Percentiles rank a stretch among this genome's conserved stretches.
phyloP scores from a whole-genome alignment of 2,797 vertebrate genomes.

The Parauchenoglanis ngamensis region DNA sequence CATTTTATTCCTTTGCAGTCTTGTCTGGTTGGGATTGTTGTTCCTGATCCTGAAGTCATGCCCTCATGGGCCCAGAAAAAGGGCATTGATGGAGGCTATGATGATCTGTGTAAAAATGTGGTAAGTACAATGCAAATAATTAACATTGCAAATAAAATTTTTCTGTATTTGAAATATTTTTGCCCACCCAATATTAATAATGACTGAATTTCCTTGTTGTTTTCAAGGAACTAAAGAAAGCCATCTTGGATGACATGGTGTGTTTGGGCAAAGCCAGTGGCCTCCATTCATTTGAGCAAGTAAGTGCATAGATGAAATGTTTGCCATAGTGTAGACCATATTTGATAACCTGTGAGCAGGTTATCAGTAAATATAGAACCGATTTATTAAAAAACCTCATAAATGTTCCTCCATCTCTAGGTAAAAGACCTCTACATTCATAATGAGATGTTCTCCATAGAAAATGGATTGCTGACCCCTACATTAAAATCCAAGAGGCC shows the following conservation, averaged over 20 bases:
- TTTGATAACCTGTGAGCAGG: neutral
- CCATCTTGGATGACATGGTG: conserved; percentile 92
- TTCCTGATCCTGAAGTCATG: conserved; percentile 91
- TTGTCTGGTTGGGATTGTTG: conserved; percentile 93
- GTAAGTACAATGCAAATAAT: conserved; percentile 67
- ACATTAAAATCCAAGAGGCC: conserved; percentile 94
- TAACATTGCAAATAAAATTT: neutral
- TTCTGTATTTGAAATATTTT: neutral
- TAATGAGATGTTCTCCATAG: conserved; percentile 91
- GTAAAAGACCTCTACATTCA: conserved; percentile 96
- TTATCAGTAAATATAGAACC: neutral
- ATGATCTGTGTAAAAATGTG: conserved; percentile 86
- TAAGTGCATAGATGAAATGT: conserved; percentile 59
- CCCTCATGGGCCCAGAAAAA: conserved; percentile 92
- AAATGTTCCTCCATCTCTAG: conserved; percentile 65
- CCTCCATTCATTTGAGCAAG: conserved; percentile 97
- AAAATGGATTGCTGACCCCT: conserved; percentile 93
- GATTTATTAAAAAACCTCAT: neutral
- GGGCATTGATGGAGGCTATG: conserved; percentile 84
- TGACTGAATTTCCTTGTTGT: conserved; percentile 34
- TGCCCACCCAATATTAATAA: neutral
- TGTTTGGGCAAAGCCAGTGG: conserved; percentile 89
- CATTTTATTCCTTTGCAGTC: conserved; percentile 74
- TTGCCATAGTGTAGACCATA: neutral
- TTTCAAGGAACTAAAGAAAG: conserved; percentile 85